Evolutionary conservation across 2,797 vertebrate genomes (phyloP).

Genomic region (Merluccius polli): DNA sequence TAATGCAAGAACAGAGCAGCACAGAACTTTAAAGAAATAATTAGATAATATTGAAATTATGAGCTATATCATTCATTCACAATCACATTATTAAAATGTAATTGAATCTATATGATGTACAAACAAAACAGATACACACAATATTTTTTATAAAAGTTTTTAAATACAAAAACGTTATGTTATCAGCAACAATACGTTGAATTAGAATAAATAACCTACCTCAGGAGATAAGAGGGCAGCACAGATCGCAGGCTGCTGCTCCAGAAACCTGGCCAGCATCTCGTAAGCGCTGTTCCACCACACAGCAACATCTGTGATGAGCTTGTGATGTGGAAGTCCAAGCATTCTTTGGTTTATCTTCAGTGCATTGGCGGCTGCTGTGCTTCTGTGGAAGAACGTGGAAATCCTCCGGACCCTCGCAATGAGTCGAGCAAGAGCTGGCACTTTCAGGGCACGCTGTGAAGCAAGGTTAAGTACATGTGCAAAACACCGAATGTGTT

Average conservation of each 20-base stretch:
- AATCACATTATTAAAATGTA: too few species aligned
- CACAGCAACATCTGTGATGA: constrained; percentile 7
- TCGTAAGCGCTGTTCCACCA: constrained; percentile 17
- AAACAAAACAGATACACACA: too few species aligned
- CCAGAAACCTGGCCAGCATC: constrained; percentile 3
- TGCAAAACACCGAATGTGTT: neutral
- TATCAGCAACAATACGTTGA: too few species aligned
- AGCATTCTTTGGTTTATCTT: constrained; percentile 5
- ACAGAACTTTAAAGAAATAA: too few species aligned
- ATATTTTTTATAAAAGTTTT: too few species aligned
- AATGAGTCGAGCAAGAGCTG: neutral
- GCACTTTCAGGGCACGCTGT: constrained; percentile 4
- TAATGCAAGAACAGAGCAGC: too few species aligned
- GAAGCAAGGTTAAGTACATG: constrained; percentile 9
- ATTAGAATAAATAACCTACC: too few species aligned
- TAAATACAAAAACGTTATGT: too few species aligned
- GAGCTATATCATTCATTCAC: too few species aligned
- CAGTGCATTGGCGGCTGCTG: neutral
- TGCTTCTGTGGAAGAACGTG: constrained; percentile 13
- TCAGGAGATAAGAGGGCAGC: constrained; percentile 2
- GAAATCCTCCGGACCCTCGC: neutral
- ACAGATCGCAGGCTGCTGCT: constrained; percentile 18
- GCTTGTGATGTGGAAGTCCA: neutral
- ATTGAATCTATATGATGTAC: too few species aligned
- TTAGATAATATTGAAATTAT: too few species aligned